Evolutionary conservation across 2,888 invertebrate species (phyloP).

Genomic region (Limnephilus marmoratus): DNA sequence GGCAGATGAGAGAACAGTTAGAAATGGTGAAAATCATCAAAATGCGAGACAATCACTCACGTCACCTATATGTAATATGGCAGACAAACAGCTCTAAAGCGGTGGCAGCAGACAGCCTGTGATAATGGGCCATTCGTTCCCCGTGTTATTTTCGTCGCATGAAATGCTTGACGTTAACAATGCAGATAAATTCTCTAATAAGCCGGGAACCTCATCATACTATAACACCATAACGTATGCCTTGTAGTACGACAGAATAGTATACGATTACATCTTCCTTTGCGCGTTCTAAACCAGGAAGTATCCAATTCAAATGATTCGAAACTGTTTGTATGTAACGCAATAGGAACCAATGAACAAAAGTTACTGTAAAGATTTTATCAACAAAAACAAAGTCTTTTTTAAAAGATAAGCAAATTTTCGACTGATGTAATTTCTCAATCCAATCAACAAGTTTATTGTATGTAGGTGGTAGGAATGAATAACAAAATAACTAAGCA

Average conservation of each 20-base stretch:
- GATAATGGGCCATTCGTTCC: background rate
- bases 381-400: background rate
- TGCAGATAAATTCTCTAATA: slow-evolving; percentile 15
- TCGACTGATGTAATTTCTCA: no score
- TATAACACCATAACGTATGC: background rate
- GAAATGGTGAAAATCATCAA: background rate
- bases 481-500: no score
- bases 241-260: background rate
- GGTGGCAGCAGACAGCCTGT: slow-evolving; percentile 1
- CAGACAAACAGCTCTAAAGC: slow-evolving; percentile 18
- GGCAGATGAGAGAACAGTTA: background rate
- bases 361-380: background rate
- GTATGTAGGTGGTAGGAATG: no score
- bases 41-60: slow-evolving; percentile 3
- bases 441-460: no score
- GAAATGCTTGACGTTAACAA: slow-evolving; percentile 5
- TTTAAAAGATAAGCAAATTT: background rate
- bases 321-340: background rate
- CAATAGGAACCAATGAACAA: background rate
- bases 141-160: slow-evolving; percentile 18
- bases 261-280: background rate
- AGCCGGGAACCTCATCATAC: background rate
- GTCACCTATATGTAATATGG: background rate
- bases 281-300: background rate
- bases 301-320: background rate